Evolutionary conservation across 2,797 vertebrate genomes (phyloP).

Genomic region (Characodon lateralis): DNA sequence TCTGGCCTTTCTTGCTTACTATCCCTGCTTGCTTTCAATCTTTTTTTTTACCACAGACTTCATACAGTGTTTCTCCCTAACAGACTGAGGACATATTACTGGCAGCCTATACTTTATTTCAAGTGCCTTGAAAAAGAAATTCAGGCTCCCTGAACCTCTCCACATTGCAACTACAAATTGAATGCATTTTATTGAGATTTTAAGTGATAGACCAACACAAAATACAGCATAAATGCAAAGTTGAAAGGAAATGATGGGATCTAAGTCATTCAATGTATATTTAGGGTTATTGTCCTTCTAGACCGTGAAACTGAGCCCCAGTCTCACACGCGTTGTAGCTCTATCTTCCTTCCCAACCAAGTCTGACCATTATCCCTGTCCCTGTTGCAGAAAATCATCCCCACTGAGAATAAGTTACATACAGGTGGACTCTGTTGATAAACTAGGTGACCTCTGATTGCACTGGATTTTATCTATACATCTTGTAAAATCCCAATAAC

Average conservation of each 20-base stretch:
- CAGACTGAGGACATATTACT: conserved; percentile 1
- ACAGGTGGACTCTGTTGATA: neutral
- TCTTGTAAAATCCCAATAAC: neutral
- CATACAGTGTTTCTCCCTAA: conserved; percentile 32
- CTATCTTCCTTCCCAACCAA: no score
- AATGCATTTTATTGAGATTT: neutral
- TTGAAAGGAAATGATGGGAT: neutral
- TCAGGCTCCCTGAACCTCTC: neutral
- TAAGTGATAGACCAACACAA: neutral
- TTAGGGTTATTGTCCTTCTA: no score
- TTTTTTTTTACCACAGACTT: conserved; percentile 25
- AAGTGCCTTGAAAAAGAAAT: neutral
- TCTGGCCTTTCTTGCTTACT: conserved; percentile 23
- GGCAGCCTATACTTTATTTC: no score
- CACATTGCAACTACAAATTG: neutral
- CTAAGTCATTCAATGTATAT: neutral
- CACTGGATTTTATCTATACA: no score
- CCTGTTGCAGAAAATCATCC: neutral
- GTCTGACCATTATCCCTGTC: no score
- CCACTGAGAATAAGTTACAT: neutral
- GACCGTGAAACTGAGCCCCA: no score
- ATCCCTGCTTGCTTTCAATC: conserved; percentile 13
- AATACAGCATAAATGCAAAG: neutral
- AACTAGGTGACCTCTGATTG: no score
- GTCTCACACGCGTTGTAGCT: no score